Evolutionary conservation across 2,113 vertebrate species (phyloP).

Genomic region (Boleophthalmus pectinirostris): DNA sequence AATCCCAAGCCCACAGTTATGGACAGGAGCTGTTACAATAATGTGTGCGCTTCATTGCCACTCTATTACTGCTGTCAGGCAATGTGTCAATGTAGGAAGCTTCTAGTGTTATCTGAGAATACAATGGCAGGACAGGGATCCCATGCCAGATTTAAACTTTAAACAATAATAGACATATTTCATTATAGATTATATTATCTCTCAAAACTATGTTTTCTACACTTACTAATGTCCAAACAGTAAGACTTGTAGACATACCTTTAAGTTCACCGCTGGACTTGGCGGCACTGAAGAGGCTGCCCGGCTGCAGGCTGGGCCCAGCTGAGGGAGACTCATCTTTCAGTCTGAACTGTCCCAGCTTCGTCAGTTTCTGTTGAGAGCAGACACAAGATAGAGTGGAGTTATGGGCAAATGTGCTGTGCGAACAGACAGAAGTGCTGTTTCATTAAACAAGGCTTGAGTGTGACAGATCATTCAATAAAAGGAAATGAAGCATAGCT

Average conservation of each 20-base stretch:
- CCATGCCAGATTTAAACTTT: too few relatives aligned
- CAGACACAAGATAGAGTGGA: not conserved
- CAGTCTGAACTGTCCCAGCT: conserved; percentile 87
- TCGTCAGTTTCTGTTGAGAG: conserved; percentile 82
- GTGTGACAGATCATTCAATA: conserved; percentile 1
- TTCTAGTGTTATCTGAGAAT: too few relatives aligned
- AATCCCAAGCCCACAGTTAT: too few relatives aligned
- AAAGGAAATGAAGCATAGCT: not conserved
- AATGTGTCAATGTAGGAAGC: too few relatives aligned
- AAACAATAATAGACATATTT: too few relatives aligned
- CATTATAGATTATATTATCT: too few relatives aligned
- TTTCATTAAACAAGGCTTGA: conserved; percentile 10
- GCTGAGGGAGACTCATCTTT: conserved; percentile 82
- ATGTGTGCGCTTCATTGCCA: too few relatives aligned
- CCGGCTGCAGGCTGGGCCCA: conserved; percentile 76
- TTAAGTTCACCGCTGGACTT: conserved; percentile 71
- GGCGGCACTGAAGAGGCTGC: conserved; percentile 81
- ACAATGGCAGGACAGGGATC: too few relatives aligned
- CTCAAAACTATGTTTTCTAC: too few relatives aligned
- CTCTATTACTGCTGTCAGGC: too few relatives aligned
- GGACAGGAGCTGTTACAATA: too few relatives aligned
- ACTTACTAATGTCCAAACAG: too few relatives aligned
- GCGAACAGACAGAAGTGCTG: not conserved
- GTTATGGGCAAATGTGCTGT: not conserved
- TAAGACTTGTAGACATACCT: conserved; percentile 58